A percentile compares a stretch with the other conserved stretches of the same genome.
phyloP scores from a whole-genome alignment of 2,113 vertebrate species.

The Mesocricetus auratus region DNA sequence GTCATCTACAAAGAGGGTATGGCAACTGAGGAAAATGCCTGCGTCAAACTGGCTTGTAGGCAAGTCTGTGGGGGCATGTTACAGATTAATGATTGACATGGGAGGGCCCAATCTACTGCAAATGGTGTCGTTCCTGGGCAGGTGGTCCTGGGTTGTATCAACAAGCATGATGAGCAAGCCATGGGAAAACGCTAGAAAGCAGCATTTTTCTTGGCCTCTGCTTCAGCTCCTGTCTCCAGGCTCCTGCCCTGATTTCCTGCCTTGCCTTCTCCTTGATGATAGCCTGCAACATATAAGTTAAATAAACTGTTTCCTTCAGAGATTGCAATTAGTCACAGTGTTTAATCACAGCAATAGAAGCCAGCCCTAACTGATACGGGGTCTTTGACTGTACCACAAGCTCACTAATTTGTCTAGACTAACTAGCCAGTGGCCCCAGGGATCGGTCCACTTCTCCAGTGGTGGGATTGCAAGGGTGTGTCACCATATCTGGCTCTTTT shows the following conservation, averaged over 20 bases:
- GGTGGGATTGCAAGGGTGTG: not conserved
- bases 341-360: not conserved
- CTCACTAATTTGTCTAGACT: not conserved
- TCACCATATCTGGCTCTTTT: not conserved
- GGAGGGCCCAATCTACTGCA: not conserved
- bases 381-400: too few species aligned
- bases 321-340: too few species aligned
- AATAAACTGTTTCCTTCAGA: not conserved
- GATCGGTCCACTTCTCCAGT: not conserved
- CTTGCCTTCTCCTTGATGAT: not conserved
- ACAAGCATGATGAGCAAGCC: not conserved
- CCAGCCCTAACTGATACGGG: not conserved
- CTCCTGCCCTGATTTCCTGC: not conserved
- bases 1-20: not conserved
- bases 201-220: not conserved
- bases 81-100: not conserved
- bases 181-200: not conserved
- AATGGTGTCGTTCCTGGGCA: not conserved
- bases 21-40: not conserved
- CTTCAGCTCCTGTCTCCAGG: not conserved
- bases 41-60: not conserved
- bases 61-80: not conserved
- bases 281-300: not conserved
- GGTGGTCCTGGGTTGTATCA: not conserved
- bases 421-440: not conserved